A percentile compares a stretch with the other conserved stretches of the same genome.
phyloP scores from a whole-genome alignment of 2,797 vertebrate species.

The Spheniscus humboldti region DNA sequence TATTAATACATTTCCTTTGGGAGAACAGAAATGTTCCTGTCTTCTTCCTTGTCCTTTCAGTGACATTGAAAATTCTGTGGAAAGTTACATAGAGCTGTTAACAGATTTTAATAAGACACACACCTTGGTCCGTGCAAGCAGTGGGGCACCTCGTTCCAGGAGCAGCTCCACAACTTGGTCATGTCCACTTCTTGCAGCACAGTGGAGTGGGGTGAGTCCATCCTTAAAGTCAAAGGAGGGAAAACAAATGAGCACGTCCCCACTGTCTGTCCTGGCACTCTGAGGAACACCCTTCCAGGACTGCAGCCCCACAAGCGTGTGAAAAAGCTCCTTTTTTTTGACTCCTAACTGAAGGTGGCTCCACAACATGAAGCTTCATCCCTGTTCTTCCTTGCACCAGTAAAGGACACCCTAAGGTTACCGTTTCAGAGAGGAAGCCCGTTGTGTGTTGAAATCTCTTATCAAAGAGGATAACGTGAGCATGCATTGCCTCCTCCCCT shows the following conservation, averaged over 20 bases:
- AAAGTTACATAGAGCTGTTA: neutral
- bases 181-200: constrained; percentile 94
- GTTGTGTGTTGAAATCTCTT: neutral
- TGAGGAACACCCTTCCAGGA: neutral
- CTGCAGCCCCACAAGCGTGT: fast-evolving
- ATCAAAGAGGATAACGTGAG: neutral
- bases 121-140: constrained; percentile 97
- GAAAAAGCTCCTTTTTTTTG: neutral
- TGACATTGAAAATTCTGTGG: neutral
- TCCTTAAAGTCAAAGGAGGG: constrained; percentile 78
- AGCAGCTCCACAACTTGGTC: constrained; percentile 92
- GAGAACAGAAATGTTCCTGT: neutral
- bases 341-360: neutral
- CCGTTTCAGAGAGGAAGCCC: neutral
- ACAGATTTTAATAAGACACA: neutral
- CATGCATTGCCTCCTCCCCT: neutral
- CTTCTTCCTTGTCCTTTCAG: neutral
- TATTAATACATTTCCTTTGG: neutral
- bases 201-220: constrained; percentile 94
- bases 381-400: neutral
- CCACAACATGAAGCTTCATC: neutral
- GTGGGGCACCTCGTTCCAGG: constrained; percentile 90
- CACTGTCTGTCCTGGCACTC: neutral
- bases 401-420: neutral
- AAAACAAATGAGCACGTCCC: neutral